These are phyloP conservation scores for Tyria jacobaeae DNA, from an alignment of 2,888 invertebrate genomes.

Conservation along the genomic window DNA sequence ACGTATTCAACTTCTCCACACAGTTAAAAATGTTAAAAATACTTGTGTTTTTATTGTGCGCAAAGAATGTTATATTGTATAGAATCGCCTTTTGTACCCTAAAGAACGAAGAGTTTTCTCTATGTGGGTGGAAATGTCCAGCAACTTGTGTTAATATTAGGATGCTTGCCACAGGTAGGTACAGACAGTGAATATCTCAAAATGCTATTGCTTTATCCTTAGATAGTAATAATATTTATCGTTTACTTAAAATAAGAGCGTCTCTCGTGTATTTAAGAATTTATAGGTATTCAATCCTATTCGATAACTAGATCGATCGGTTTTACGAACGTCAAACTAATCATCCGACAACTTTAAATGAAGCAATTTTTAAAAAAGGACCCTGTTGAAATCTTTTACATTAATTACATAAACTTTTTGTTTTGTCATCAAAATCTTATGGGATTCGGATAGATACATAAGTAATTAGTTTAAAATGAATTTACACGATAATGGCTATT, in stretches of 20 bases:
- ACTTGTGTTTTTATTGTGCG: conserved; percentile 33
- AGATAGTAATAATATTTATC: too few species aligned
- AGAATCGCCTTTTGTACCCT: conserved; percentile 68
- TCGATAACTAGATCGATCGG: too few species aligned
- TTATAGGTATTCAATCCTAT: too few species aligned
- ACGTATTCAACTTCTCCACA: conserved; percentile 6
- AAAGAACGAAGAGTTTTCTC: conserved; percentile 70
- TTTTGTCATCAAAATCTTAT: background rate
- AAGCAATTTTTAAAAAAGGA: background rate
- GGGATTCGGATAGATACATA: too few species aligned
- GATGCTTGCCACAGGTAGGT: conserved; percentile 45
- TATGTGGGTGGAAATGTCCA: conserved; percentile 78
- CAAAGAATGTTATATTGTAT: conserved; percentile 41
- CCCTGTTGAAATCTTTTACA: background rate
- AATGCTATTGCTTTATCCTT: too few species aligned
- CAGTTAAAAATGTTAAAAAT: conserved; percentile 27
- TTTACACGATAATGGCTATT: too few species aligned
- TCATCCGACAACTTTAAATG: background rate
- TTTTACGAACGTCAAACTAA: background rate
- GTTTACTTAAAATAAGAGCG: too few species aligned
- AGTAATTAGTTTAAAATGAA: too few species aligned
- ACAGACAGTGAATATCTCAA: too few species aligned
- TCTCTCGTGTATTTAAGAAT: too few species aligned
- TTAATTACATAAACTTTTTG: background rate
- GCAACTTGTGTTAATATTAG: conserved; percentile 76